Evolutionary conservation across 2,797 vertebrate species (phyloP).

Genomic region (Semaprochilodus insignis): DNA sequence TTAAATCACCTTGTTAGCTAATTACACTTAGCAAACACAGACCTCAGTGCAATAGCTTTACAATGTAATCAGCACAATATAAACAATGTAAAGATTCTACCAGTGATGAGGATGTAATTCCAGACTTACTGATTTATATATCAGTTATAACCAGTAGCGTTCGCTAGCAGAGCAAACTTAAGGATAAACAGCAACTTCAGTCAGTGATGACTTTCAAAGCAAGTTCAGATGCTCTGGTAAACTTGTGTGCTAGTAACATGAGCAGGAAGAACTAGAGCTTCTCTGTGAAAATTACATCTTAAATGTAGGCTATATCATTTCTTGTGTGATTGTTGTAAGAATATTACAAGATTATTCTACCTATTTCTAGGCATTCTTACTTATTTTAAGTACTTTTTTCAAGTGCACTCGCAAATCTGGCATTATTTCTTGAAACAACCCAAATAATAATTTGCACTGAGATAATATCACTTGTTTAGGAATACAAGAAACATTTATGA

Average conservation of each 20-base stretch:
- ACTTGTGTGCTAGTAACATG: too few species aligned
- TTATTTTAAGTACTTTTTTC: neutral
- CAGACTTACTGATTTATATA: neutral
- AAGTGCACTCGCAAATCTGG: neutral
- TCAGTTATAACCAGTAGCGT: too few species aligned
- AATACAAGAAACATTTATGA: neutral
- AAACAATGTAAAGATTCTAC: neutral
- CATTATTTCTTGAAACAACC: neutral
- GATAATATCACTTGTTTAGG: neutral
- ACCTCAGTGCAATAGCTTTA: neutral
- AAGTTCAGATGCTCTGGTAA: too few species aligned
- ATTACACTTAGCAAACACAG: neutral
- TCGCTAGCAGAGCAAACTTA: too few species aligned
- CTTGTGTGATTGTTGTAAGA: too few species aligned
- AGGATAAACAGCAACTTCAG: too few species aligned
- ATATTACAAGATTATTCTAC: too few species aligned
- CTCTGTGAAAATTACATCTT: too few species aligned
- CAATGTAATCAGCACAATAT: neutral
- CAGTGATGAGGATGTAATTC: neutral
- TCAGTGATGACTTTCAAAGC: too few species aligned
- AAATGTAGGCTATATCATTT: too few species aligned
- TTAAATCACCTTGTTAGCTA: neutral
- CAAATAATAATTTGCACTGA: neutral
- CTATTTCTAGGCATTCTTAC: neutral
- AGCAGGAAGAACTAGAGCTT: too few species aligned